Conservation (phyloP, 2,888 invertebrate genomes). For the Drosophila subquinaria region DNA sequence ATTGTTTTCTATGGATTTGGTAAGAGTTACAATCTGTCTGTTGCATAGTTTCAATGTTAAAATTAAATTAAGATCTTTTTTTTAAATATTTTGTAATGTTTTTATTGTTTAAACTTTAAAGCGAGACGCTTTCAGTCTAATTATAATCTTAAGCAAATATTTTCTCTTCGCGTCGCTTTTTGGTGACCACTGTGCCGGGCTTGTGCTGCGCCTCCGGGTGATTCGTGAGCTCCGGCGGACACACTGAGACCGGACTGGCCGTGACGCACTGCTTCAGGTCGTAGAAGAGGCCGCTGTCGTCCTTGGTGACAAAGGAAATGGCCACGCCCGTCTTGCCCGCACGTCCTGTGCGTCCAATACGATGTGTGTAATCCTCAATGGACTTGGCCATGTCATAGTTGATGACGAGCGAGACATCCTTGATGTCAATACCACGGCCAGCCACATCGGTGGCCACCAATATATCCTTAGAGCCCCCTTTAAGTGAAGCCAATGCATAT, state of each 20-base stretch:
- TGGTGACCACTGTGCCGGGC: constrained; percentile 97
- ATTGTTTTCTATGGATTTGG: neutral
- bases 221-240: constrained; percentile 98
- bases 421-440: constrained; percentile 99
- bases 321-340: constrained; percentile 99
- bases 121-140: neutral
- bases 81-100: neutral
- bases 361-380: constrained; percentile 99
- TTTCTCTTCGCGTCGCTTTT: constrained; percentile 96
- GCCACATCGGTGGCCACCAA: constrained; percentile 99
- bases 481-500: constrained; percentile 98
- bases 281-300: constrained; percentile 97
- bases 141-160: constrained; percentile 91
- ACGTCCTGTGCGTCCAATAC: constrained; percentile 99
- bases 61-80: neutral
- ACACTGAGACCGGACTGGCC: constrained; percentile 95
- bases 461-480: constrained; percentile 98
- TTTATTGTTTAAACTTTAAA: constrained; percentile 10
- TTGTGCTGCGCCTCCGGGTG: constrained; percentile 99
- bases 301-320: constrained; percentile 98
- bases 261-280: constrained; percentile 97
- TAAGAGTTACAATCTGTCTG: neutral
- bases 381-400: constrained; percentile 99
- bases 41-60: neutral
- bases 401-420: constrained; percentile 99